These are phyloP conservation scores for Sphaeramia orbicularis DNA, from an alignment of 2,797 vertebrate genomes.

Conservation along the genomic window DNA sequence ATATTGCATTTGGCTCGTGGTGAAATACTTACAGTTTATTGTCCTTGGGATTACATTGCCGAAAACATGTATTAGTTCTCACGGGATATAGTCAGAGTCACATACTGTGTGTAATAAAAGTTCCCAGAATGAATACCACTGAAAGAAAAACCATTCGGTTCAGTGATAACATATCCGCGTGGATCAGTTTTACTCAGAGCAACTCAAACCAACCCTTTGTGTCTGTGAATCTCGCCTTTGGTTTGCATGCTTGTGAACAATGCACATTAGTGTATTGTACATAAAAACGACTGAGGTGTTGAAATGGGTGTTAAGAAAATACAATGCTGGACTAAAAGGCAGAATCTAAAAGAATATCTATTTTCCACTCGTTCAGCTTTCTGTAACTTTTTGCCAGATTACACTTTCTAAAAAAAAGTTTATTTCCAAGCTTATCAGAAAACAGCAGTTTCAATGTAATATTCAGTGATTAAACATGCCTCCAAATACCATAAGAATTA, in stretches of 20 bases:
- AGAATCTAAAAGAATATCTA: constrained; percentile 9
- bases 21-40: constrained; percentile 39
- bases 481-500: constrained; percentile 29
- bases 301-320: constrained; percentile 1
- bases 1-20: constrained; percentile 42
- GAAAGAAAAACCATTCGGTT: constrained; percentile 17
- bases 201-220: constrained; percentile 34
- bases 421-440: constrained; percentile 10
- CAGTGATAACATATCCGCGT: constrained; percentile 41
- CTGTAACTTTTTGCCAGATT: constrained; percentile 5
- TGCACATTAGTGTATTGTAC: constrained; percentile 2
- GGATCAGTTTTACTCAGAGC: constrained; percentile 32
- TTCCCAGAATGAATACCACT: constrained; percentile 50
- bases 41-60: constrained; percentile 51
- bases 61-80: constrained; percentile 11
- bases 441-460: constrained; percentile 10
- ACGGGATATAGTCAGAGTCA: constrained; percentile 19
- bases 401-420: constrained; percentile 4
- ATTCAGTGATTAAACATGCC: constrained; percentile 13
- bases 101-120: constrained; percentile 47
- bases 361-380: not conserved
- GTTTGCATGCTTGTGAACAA: constrained; percentile 22
- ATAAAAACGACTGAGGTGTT: constrained; percentile 1
- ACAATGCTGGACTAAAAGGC: constrained; percentile 36
- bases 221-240: constrained; percentile 16